Percentiles rank a stretch among this genome's conserved stretches.
phyloP scores from a whole-genome alignment of 2,113 vertebrate genomes.

The Illadopsis cleaveri region DNA sequence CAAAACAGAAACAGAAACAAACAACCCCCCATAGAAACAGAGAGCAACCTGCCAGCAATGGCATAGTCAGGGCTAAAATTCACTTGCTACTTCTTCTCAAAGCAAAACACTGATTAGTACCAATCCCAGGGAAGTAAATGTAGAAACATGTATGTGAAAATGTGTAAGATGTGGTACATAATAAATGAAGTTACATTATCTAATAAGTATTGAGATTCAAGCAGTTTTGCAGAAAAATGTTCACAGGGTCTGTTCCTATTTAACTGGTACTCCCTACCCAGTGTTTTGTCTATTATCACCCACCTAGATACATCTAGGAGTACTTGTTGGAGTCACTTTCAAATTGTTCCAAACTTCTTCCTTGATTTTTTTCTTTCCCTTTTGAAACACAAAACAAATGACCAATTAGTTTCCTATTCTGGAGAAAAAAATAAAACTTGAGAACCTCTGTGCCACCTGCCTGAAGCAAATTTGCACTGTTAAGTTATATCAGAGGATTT shows the following conservation, averaged over 20 bases:
- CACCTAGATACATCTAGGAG: not conserved
- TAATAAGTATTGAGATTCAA: not conserved
- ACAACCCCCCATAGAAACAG: not conserved
- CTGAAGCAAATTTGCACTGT: conserved; percentile 31
- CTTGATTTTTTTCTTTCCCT: not conserved
- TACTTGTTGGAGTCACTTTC: not conserved
- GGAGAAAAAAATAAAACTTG: not conserved
- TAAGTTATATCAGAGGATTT: conserved; percentile 30
- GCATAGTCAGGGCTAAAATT: not conserved
- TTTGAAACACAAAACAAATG: not conserved
- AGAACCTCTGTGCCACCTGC: not conserved
- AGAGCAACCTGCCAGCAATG: not conserved
- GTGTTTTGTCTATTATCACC: not conserved
- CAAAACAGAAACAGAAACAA: not conserved
- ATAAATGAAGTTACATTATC: not conserved
- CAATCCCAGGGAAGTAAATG: not conserved
- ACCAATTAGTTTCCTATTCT: conserved; percentile 36
- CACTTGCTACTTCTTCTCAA: not conserved
- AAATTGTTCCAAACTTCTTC: not conserved
- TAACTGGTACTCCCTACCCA: not conserved
- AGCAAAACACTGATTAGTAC: not conserved
- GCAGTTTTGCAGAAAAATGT: not conserved
- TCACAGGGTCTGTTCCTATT: not conserved
- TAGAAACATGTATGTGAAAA: not conserved
- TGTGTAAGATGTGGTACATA: not conserved